Evolutionary conservation across 1,140 invertebrate species (phyloP), one percentile per base, ranked within the genome.

Genomic region (Saccostrea echinata): DNA sequence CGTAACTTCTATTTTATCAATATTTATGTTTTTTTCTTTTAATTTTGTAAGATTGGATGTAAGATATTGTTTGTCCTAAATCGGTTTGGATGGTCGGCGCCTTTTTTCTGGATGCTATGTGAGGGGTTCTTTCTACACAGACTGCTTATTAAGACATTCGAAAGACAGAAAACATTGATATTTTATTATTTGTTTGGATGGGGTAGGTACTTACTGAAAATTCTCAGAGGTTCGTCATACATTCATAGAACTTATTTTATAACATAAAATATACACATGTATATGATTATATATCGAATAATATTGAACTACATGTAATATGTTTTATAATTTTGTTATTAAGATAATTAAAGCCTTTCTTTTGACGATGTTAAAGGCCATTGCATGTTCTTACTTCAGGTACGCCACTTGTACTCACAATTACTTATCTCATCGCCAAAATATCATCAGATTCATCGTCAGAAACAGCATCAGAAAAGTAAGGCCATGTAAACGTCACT

Each of bases 81-180:
- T 21, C 84, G 88, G 3, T 88, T 87, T 30, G 81, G 64, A 13
- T 83, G 86, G 27, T 89, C 88, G 16, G 81, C 82, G 0, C 93
- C 90, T 51, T 94, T 94, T 85, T 91, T 94, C 51, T 94, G 94
- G 90, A 96, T 96, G 96, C 95, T 96, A 80, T 96, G 96, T 90
- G 96, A 96, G 91, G 96, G 95, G 0, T 96, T 94, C 90, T 96
- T 95, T 88, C 94, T 96, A 1, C 96, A 96, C 89, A 94, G 95
- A 85, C 92, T 96, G 18, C 94, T 96, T 85, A 94, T 95, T 0
- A 93, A 95, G 2, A 95, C 96, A 1, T 96, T 96, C 90, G 94
- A 94, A 1, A 95, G 96, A 82, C 94, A 95, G 71, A 95, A 95
- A 87, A 94, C 92, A 16, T 93, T 96, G 6, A 87, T 94, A 0